These are phyloP conservation scores for Coenonympha arcania DNA, from an alignment of 2,888 invertebrate species.

Conservation along the genomic window DNA sequence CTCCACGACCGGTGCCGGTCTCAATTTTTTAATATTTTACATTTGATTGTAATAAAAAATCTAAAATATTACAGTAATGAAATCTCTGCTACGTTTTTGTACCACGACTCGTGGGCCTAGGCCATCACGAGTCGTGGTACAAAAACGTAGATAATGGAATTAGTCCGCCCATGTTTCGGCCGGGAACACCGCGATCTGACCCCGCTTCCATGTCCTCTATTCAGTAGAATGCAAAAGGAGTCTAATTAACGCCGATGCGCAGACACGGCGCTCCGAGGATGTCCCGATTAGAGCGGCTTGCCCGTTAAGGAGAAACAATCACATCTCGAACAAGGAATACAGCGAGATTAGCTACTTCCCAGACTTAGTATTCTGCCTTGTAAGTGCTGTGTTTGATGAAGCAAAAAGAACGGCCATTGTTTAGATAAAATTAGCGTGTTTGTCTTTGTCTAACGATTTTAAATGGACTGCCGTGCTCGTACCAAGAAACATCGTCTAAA, in stretches of 20 bases:
- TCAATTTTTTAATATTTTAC: too few relatives aligned
- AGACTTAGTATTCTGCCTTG: conserved; percentile 22
- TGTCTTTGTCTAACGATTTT: background rate
- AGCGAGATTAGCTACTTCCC: conserved; percentile 50
- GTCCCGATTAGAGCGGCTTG: conserved; percentile 60
- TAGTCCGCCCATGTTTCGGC: conserved; percentile 36
- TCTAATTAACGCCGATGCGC: conserved; percentile 63
- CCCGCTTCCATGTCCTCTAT: conserved; percentile 46
- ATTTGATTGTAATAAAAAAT: too few relatives aligned
- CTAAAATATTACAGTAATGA: too few relatives aligned
- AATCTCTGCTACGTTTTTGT: too few relatives aligned
- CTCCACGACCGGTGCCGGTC: too few relatives aligned
- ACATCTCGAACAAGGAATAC: conserved; percentile 60
- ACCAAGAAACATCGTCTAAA: too few relatives aligned
- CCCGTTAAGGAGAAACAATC: conserved; percentile 71
- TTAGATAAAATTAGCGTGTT: background rate
- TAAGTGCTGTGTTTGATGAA: conserved; percentile 15
- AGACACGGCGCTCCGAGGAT: conserved; percentile 58
- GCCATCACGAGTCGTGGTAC: background rate
- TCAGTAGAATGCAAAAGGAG: conserved; percentile 55
- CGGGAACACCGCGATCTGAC: conserved; percentile 44
- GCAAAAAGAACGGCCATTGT: background rate
- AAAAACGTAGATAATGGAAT: conserved; percentile 33
- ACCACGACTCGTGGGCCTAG: background rate
- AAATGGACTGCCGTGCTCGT: background rate